phyloP scores from a whole-genome alignment of 2,888 invertebrate species.

The Polylopha cassiicola region DNA sequence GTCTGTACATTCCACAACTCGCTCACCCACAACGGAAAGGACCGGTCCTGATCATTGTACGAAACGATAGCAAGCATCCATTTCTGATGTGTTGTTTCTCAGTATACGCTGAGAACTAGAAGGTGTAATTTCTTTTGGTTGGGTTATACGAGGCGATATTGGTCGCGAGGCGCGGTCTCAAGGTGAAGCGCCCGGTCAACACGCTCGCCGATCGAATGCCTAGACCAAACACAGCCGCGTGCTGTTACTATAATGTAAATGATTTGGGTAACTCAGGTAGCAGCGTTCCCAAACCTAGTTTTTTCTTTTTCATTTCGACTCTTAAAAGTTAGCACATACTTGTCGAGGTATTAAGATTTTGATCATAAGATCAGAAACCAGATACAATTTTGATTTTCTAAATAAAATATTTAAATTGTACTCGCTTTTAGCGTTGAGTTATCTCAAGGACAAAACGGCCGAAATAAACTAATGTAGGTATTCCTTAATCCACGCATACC shows the following conservation, averaged over 20 bases:
- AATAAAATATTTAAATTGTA: too few relatives aligned
- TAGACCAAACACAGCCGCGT: constrained; percentile 69
- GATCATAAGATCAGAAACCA: too few relatives aligned
- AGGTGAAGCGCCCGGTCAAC: constrained; percentile 74
- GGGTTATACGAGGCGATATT: constrained; percentile 47
- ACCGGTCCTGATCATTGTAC: constrained; percentile 73
- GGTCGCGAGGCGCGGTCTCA: constrained; percentile 63
- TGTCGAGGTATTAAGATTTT: too few relatives aligned
- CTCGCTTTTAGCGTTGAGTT: too few relatives aligned
- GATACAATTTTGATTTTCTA: too few relatives aligned
- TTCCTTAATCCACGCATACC: too few relatives aligned
- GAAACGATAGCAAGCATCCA: constrained; percentile 54
- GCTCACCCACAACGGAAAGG: constrained; percentile 70
- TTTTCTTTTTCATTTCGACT: constrained; percentile 4
- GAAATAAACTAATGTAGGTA: too few relatives aligned
- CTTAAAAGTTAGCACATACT: too few relatives aligned
- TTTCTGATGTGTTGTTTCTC: constrained; percentile 44
- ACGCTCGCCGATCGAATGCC: constrained; percentile 61
- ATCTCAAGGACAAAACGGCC: too few relatives aligned
- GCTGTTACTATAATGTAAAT: constrained; percentile 59
- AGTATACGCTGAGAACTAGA: constrained; percentile 37
- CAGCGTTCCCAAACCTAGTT: constrained; percentile 28
- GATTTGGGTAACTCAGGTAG: constrained; percentile 42
- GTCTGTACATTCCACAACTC: constrained; percentile 73
- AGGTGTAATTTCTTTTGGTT: constrained; percentile 39